phyloP scores from a whole-genome alignment of 2,888 invertebrate genomes.

The Spicauda simplicius region DNA sequence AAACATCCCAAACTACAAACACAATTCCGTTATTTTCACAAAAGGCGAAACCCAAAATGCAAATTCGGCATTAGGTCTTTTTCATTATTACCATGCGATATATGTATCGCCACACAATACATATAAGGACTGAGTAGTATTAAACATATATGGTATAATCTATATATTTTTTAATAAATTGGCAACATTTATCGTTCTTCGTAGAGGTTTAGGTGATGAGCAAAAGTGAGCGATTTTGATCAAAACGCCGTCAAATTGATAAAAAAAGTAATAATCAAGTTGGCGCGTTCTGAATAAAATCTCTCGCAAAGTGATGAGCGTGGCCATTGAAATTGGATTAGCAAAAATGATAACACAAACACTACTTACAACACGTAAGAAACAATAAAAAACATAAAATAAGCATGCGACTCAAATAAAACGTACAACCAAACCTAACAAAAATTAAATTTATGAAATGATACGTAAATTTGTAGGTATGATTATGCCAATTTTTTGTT shows the following conservation, averaged over 20 bases:
- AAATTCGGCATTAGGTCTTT: too few species aligned
- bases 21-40: too few species aligned
- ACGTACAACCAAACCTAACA: background rate
- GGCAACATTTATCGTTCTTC: background rate
- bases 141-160: too few species aligned
- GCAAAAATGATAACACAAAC: conserved; percentile 4
- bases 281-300: conserved; percentile 30
- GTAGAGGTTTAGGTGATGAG: conserved; percentile 1
- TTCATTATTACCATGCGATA: too few species aligned
- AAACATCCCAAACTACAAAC: too few species aligned
- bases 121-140: too few species aligned
- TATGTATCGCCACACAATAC: background rate
- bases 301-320: conserved; percentile 1
- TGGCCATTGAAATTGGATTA: conserved; percentile 4
- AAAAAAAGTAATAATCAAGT: conserved; percentile 18
- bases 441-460: background rate
- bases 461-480: background rate
- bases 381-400: background rate
- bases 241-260: conserved; percentile 32
- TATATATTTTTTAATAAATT: background rate
- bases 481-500: background rate
- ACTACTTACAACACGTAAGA: background rate
- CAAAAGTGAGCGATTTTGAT: conserved; percentile 2
- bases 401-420: background rate
- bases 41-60: too few species aligned